Evolutionary conservation across 2,888 invertebrate genomes (phyloP).

Genomic region (Pyrochroa serraticornis): DNA sequence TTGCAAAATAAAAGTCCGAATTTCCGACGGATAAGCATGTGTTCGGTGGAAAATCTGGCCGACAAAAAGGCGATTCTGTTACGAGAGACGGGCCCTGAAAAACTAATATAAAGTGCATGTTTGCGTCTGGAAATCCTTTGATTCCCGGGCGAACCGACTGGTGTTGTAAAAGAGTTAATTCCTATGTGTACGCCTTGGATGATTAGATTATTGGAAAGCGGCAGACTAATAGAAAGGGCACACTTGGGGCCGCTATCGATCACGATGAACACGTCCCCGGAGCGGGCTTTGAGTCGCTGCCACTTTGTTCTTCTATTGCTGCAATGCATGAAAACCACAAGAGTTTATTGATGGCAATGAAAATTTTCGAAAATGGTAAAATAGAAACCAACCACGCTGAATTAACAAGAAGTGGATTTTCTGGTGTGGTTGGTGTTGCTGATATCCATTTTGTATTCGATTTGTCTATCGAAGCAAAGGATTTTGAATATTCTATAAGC

Average conservation of each 20-base stretch:
- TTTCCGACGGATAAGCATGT: constrained; percentile 24
- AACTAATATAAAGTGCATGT: constrained; percentile 36
- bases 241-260: constrained; percentile 46
- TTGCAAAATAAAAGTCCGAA: constrained; percentile 25
- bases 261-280: constrained; percentile 39
- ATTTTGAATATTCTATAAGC: too few species aligned
- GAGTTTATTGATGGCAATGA: neutral
- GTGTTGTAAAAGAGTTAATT: constrained; percentile 36
- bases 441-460: too few species aligned
- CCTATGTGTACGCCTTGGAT: constrained; percentile 41
- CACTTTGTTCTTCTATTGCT: constrained; percentile 18
- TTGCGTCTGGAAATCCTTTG: constrained; percentile 38
- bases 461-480: too few species aligned
- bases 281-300: constrained; percentile 20
- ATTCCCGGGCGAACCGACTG: constrained; percentile 32
- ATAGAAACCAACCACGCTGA: too few species aligned
- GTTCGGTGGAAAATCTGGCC: constrained; percentile 16
- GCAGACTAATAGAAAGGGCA: constrained; percentile 47
- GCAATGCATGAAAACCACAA: constrained; percentile 7
- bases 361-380: too few species aligned
- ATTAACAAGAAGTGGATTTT: too few species aligned
- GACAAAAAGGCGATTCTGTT: constrained; percentile 15
- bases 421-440: too few species aligned
- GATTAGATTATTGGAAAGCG: constrained; percentile 49
- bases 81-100: constrained; percentile 4